Conservation (phyloP, 53 echinoderm and acorn worm genomes). For the Zoroaster sp. region DNA sequence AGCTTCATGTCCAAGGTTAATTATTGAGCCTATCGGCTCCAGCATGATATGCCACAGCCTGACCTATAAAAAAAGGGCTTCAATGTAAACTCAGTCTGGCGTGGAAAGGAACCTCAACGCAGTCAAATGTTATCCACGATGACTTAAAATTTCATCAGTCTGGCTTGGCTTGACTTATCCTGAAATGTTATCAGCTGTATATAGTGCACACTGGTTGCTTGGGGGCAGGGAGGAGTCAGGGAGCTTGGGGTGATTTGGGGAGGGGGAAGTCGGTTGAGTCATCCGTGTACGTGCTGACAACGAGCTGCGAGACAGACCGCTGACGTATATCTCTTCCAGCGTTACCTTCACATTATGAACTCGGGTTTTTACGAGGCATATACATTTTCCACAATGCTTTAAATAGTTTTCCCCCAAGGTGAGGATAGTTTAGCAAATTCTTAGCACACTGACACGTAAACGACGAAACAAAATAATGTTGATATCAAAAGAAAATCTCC, state of each 20-base stretch:
- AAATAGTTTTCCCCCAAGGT: too few relatives aligned
- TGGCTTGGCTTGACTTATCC: not conserved
- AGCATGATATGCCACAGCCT: not conserved
- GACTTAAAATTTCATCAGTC: not conserved
- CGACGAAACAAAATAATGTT: not conserved
- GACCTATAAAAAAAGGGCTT: too few relatives aligned
- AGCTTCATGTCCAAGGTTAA: not conserved
- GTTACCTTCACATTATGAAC: not conserved
- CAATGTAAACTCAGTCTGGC: too few relatives aligned
- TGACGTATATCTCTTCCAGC: not conserved
- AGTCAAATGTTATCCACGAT: not conserved
- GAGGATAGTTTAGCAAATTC: too few relatives aligned
- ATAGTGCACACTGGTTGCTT: not conserved
- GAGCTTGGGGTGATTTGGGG: not conserved
- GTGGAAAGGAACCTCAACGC: not conserved
- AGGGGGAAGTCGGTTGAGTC: slow-evolving; percentile 3
- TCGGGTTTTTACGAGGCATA: too few relatives aligned
- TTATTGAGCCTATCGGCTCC: not conserved
- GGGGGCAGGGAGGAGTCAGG: not conserved
- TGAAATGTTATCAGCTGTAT: not conserved
- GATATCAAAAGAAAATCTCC: not conserved
- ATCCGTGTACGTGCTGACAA: not conserved
- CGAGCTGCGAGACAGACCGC: not conserved
- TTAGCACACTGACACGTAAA: too few relatives aligned
- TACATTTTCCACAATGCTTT: too few relatives aligned